A percentile compares a stretch with the other conserved stretches of the same genome.
These are phyloP conservation scores for Toxostoma redivivum DNA, from an alignment of 2,113 vertebrate species.

Conservation along the genomic window DNA sequence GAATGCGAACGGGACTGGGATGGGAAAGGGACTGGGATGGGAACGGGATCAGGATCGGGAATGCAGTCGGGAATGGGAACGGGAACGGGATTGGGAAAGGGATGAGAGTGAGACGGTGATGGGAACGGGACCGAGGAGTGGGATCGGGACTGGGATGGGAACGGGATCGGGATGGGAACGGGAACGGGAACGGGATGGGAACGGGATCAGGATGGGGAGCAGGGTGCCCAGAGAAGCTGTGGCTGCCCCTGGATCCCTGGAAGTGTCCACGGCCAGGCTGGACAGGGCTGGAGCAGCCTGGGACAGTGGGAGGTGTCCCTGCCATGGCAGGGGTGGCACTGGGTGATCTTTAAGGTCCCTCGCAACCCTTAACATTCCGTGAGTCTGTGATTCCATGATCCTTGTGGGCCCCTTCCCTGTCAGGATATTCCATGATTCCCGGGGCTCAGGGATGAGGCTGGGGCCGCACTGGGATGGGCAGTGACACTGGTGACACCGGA, in stretches of 20 bases:
- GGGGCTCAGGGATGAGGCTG: neutral
- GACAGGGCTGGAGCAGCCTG: neutral
- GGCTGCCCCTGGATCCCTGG: neutral
- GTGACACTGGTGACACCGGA: neutral
- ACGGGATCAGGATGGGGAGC: neutral
- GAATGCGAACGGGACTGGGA: accelerated
- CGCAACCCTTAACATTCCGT: accelerated
- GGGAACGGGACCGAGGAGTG: no score
- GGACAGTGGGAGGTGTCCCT: neutral
- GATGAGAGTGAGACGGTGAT: no score
- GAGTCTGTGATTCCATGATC: neutral
- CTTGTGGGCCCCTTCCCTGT: accelerated
- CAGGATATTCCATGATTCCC: neutral
- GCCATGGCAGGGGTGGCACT: neutral
- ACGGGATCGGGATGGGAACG: neutral
- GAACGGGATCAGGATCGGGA: accelerated
- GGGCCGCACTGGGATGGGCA: neutral
- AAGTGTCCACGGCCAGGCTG: neutral
- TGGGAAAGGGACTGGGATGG: accelerated
- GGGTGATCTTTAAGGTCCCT: accelerated
- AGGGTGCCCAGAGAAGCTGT: neutral
- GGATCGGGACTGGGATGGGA: neutral
- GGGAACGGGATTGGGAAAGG: accelerated
- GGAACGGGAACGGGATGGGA: neutral
- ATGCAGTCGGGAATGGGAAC: accelerated